phyloP scores from a whole-genome alignment of 2,888 invertebrate species.

The Patella ulyssiponensis region DNA sequence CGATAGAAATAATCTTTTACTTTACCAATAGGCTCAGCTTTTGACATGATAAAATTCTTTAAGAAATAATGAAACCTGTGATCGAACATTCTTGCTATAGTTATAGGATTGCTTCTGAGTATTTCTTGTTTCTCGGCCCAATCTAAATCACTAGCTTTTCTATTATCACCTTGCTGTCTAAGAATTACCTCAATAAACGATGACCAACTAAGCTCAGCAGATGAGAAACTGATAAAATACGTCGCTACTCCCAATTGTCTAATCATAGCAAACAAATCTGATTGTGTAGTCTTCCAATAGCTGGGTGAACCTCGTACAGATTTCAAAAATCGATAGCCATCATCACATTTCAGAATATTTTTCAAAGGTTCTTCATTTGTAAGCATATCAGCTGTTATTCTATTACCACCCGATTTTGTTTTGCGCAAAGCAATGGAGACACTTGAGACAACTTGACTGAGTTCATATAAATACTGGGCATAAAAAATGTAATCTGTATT shows the following conservation, averaged over 20 bases:
- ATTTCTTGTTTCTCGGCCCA: constrained; percentile 23
- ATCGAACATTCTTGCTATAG: constrained; percentile 47
- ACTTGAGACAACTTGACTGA: constrained; percentile 21
- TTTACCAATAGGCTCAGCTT: constrained; percentile 39
- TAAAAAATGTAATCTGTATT: constrained; percentile 29
- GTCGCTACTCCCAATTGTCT: constrained; percentile 40
- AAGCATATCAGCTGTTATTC: constrained; percentile 21
- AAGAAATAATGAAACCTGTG: constrained; percentile 39
- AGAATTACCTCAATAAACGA: constrained; percentile 17
- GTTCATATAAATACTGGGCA: constrained; percentile 30
- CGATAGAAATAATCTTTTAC: constrained; percentile 43
- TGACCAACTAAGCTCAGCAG: constrained; percentile 37
- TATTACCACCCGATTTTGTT: not conserved
- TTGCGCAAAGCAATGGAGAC: constrained; percentile 19
- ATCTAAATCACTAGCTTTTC: constrained; percentile 15
- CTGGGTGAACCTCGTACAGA: constrained; percentile 22
- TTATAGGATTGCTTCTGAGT: constrained; percentile 43
- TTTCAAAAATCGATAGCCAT: constrained; percentile 29
- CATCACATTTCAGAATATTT: constrained; percentile 18
- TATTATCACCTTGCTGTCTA: constrained; percentile 13
- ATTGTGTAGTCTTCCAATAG: constrained; percentile 14
- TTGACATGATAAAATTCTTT: constrained; percentile 21
- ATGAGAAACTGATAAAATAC: constrained; percentile 38
- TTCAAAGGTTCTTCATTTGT: constrained; percentile 16
- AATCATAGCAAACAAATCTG: constrained; percentile 42